A percentile compares a stretch with the other conserved stretches of the same genome.
Evolutionary conservation across 2,113 vertebrate species (phyloP).

Genomic region (Urocitellus parryii): DNA sequence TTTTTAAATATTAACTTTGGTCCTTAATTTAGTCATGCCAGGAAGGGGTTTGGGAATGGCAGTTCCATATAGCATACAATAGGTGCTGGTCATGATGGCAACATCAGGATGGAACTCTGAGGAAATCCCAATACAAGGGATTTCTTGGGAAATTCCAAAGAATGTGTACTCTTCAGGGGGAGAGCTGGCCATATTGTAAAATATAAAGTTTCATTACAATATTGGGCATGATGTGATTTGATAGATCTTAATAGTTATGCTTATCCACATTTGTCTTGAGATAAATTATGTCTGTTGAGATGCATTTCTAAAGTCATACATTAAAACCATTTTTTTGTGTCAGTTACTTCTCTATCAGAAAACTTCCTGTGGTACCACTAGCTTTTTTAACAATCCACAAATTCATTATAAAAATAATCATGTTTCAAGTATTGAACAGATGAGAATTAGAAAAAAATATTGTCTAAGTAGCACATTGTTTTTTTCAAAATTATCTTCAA

Average conservation of each 20-base stretch:
- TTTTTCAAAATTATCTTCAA: neutral
- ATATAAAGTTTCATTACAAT: neutral
- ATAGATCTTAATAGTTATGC: neutral
- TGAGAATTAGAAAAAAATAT: neutral
- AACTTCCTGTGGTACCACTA: neutral
- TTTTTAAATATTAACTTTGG: neutral
- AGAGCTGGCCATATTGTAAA: neutral
- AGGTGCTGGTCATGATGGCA: neutral
- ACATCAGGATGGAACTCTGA: neutral
- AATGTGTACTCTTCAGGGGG: neutral
- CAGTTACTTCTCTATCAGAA: neutral
- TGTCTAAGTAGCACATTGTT: neutral
- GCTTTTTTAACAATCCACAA: neutral
- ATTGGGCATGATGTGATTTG: neutral
- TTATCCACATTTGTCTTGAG: neutral
- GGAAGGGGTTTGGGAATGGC: neutral
- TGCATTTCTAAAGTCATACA: neutral
- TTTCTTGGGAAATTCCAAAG: no score
- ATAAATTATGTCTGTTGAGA: neutral
- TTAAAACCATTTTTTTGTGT: neutral
- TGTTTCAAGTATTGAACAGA: neutral
- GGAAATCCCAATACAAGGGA: neutral
- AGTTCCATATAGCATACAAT: neutral
- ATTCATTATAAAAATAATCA: neutral
- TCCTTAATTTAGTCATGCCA: neutral